Evolutionary conservation across 2,113 vertebrate species (phyloP), one percentile per base, ranked within the genome.

Genomic region (Parus major): DNA sequence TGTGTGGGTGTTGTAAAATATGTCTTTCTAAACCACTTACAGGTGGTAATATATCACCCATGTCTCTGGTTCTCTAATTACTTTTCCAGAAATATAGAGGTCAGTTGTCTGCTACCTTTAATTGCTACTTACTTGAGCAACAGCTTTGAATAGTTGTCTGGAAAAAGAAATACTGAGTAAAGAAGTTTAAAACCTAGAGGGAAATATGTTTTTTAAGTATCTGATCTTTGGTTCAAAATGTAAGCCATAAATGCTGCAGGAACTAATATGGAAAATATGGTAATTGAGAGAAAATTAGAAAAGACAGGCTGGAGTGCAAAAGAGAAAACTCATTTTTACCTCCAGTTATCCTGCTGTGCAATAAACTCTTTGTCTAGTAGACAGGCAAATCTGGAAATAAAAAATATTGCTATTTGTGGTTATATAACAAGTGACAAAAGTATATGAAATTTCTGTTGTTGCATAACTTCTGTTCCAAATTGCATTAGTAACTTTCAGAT

Each of bases 101-200:
- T 96, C 97, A 96, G 78, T 97, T 97, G 50, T 86, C 86, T 96
- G 91, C 75, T 97, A 88, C 93, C 93, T 97, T 97, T 97, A 95
- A 88, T 96, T 96, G 97, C 93, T 96, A 78, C 72, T 96, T 94
- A 95, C 75, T 68, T 12, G 4, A 97, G 92, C 56, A 94, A 92
- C 84, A 94, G 31, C 59, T 97, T 96, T 92, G 76, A 96, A 93
- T 82, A 65, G 44, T 84, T 93, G 68, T 72, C 92, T 95, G 84
- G 84, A 88, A 86, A 88, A 82, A 65, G 63, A 73, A 42, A 41
- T 56, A 27, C 19, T 15, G 73, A 94, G 35, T 92, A 83, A 96
- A 90, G 86, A 95, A 95, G 33, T 91, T 94, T 94, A 92, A 96
- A 97, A 93, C 50, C 63, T 81, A 16, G 71, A 93, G 77, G 64